Evolutionary conservation across 1,140 invertebrate species (phyloP), one percentile per base, ranked within the genome.

Genomic region (Ceratina calcarata): DNA sequence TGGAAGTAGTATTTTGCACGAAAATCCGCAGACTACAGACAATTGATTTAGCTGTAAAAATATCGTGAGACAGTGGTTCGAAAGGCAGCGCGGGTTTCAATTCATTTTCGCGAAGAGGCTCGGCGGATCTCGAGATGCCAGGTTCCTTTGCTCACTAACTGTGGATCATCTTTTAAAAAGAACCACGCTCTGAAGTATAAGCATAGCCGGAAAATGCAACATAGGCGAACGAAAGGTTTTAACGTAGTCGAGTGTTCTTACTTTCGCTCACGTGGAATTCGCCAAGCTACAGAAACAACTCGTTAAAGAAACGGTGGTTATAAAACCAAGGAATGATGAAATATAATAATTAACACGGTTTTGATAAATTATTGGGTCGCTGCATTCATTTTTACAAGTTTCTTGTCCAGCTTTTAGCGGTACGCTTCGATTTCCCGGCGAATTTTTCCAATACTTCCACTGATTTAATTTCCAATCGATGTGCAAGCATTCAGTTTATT

Each of bases 231-330:
- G 61, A 70, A 60, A 72, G 76, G 51, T 53, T 53, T 72, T 65
- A 79, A 73, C 55, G n/a, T 32, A 66, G 77, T 53, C 77, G 70
- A 79, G 77, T 79, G 77, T 79, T 66, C 70, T 79, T 79, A 66
- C 69, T 73, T 73, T 79, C 61, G 77, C 61, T 69, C 55, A 79
- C 70, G 77, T 72, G 70, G 77, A 73, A 79, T 79, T 73, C 77
- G 15, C 22, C 61, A 32, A 64, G 32, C 61, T 2, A 51, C 70
- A 65, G 70, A 65, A 71, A 61, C 53, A 64, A 51, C 67, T 62
- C 58, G 45, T 69, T 71, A 71, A 71, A n/a, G 67, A 70, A 55
- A 71, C 57, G 51, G n/a, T 10, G 37, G 37, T 45, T 45, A 45
- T 45, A 45, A 24, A 69, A 51, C 45, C 49, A 71, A 69, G 58